Evolutionary conservation across 2,888 invertebrate genomes (phyloP), one percentile per base, ranked within the genome.

Genomic region (Selenia dentaria): DNA sequence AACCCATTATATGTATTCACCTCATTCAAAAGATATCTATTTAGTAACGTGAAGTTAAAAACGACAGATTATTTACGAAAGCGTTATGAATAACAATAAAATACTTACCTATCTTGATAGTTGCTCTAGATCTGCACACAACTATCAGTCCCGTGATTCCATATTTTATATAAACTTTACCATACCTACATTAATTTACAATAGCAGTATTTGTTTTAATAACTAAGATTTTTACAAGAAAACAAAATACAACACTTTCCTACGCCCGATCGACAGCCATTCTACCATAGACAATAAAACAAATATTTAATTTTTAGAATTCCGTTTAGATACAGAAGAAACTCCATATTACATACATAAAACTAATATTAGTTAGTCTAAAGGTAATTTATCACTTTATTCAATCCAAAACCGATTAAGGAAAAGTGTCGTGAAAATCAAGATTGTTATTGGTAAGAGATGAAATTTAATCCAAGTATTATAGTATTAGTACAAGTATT

Each of bases 211-310:
- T 66, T 71, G 65, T 69, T 70, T 70, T 68, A 22, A 63, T 52
- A 59, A 54, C 58, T 63, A 67, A 72, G 64, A 63, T 77, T 76
- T 75, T 78, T 71, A 77, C 71, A 60, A 74, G 64, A 71, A n/a
- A n/a, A n/a, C n/a, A n/a, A n/a, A 67, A 73, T 67, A 74, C 65
- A 51, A 68, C 67, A 70, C 65, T 62, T 55, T 65, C 74, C 68
- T 78, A 77, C 75, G 70, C 82, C 78, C 79, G 72, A 79, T 72
- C 75, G 79, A 76, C 81, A 82, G 83, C 83, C 83, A 83, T 80
- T 74, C 78, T 74, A 71, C 57, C 72, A 74, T 67, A 73, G 66
- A 70, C 57, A 54, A 61, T 31, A 57, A 50, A 49, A 46, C 36
- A 39, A 5, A 31, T 10, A 20, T 14, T 26, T n/a, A n/a, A n/a